A percentile compares a stretch with the other conserved stretches of the same genome.
Conservation (phyloP, 2,888 invertebrate genomes). For the Punctoribates punctum region DNA sequence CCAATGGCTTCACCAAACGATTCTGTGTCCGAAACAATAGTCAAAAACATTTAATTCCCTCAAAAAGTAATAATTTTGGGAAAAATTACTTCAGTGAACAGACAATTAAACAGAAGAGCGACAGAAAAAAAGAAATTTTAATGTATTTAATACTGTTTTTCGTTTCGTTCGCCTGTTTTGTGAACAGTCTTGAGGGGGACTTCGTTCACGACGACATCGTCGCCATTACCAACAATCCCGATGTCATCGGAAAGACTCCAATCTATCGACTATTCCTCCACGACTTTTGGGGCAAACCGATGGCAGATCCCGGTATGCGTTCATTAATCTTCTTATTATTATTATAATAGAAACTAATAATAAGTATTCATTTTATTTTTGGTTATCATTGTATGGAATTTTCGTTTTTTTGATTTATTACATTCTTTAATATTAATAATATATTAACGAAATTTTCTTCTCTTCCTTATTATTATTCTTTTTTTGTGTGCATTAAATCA, state of each 20-base stretch:
- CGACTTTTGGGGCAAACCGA: conserved; percentile 87
- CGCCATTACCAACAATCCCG: conserved; percentile 74
- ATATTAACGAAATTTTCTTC: neutral
- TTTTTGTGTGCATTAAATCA: no score
- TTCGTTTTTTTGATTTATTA: neutral
- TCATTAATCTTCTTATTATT: neutral
- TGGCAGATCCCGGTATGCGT: conserved; percentile 68
- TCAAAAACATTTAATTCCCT: neutral
- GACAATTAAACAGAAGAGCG: neutral
- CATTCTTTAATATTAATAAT: neutral
- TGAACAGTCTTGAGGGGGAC: conserved; percentile 64
- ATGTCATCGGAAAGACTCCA: conserved; percentile 68
- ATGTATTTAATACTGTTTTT: conserved; percentile 42
- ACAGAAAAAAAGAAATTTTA: conserved; percentile 18
- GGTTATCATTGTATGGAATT: neutral
- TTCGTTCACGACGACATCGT: conserved; percentile 86
- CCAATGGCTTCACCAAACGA: neutral
- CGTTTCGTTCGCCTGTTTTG: conserved; percentile 45
- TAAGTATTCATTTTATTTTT: neutral
- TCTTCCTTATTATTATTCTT: neutral
- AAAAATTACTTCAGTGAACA: neutral
- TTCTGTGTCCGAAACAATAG: conserved; percentile 21
- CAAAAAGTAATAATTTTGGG: neutral
- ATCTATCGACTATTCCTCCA: conserved; percentile 65
- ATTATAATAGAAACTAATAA: neutral